phyloP scores from a whole-genome alignment of 2,113 vertebrate genomes.

The Carlito syrichta region DNA sequence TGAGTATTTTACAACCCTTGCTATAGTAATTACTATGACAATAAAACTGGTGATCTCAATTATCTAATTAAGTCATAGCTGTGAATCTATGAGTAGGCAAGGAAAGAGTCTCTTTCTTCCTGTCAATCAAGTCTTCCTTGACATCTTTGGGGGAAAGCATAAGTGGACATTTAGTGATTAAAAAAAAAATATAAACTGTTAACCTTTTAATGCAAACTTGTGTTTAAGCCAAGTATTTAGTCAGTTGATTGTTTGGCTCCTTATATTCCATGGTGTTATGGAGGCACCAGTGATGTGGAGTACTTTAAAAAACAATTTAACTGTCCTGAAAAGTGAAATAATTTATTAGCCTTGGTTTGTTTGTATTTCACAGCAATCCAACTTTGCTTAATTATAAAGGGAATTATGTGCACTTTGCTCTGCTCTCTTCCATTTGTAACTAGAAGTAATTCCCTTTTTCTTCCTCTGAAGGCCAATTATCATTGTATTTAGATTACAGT shows the following conservation, averaged over 20 bases:
- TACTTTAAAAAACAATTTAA: neutral
- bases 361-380: neutral
- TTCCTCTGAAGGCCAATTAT: neutral
- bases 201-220: neutral
- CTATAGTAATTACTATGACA: neutral
- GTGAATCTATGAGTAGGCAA: fast-evolving
- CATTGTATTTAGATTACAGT: neutral
- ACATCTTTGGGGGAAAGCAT: too few relatives aligned
- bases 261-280: neutral
- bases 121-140: neutral
- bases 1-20: neutral
- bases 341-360: neutral
- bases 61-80: neutral
- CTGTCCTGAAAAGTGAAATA: neutral
- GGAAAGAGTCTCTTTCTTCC: neutral
- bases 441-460: neutral
- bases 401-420: neutral
- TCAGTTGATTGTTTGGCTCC: neutral
- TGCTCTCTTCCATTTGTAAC: neutral
- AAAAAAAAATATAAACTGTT: neutral
- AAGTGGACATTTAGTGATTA: too few relatives aligned
- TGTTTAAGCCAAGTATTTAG: neutral
- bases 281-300: neutral
- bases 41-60: fast-evolving
- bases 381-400: neutral